Percentiles rank a stretch among this genome's conserved stretches.
Evolutionary conservation across 2,113 vertebrate species (phyloP).

Genomic region (Noctilio leporinus): DNA sequence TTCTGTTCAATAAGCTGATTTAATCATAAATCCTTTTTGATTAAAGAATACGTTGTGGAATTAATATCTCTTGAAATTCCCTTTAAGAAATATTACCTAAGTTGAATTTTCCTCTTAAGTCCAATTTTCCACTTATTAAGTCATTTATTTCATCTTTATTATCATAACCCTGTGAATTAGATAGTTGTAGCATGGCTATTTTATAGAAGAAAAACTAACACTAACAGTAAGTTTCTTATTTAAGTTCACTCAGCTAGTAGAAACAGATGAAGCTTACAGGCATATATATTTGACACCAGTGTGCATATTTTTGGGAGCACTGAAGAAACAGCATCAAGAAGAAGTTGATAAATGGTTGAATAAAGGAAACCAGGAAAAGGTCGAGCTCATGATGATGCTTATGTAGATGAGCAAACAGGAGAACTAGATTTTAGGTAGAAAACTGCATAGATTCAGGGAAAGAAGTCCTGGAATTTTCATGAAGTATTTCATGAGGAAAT

Average conservation of each 20-base stretch:
- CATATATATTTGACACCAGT: background rate
- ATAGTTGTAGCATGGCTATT: background rate
- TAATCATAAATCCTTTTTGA: background rate
- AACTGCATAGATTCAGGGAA: background rate
- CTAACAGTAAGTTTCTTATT: background rate
- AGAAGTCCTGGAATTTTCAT: background rate
- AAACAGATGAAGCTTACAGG: background rate
- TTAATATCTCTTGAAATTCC: background rate
- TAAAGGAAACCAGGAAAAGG: background rate
- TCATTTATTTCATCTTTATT: background rate
- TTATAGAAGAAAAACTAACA: background rate
- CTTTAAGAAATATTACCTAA: background rate
- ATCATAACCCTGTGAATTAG: background rate
- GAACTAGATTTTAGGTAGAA: background rate
- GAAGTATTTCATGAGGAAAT: background rate
- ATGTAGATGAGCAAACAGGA: background rate
- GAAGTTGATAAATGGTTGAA: background rate
- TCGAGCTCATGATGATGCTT: background rate
- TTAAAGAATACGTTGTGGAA: background rate
- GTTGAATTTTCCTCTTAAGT: background rate
- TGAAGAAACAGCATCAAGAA: background rate
- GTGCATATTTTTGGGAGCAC: background rate
- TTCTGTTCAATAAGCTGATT: background rate
- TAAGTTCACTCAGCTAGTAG: background rate
- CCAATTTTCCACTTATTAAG: constrained; percentile 11